Evolutionary conservation across 2,888 invertebrate species (phyloP).

Genomic region (Tillus elongatus): DNA sequence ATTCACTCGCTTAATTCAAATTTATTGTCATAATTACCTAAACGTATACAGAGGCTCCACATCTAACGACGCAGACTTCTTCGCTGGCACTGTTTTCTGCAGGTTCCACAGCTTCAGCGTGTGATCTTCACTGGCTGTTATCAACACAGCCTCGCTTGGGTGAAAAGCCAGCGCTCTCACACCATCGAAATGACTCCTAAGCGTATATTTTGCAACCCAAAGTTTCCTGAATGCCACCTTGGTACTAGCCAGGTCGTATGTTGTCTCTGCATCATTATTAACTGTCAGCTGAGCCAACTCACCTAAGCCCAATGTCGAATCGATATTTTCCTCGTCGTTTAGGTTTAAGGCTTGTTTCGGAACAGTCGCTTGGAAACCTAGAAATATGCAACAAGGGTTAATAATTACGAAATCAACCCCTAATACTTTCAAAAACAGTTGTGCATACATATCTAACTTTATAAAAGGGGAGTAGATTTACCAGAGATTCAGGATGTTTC

Average conservation of each 20-base stretch:
- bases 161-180: conserved; percentile 88
- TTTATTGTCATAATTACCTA: conserved; percentile 33
- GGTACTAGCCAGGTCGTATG: conserved; percentile 75
- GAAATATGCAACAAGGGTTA: too few species aligned
- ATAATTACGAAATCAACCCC: too few species aligned
- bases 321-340: conserved; percentile 39
- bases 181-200: conserved; percentile 90
- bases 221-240: conserved; percentile 89
- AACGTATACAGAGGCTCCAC: conserved; percentile 99
- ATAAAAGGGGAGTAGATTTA: too few species aligned
- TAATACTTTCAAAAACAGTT: too few species aligned
- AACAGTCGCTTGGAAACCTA: conserved; percentile 24
- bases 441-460: too few species aligned
- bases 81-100: conserved; percentile 94
- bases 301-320: conserved; percentile 51
- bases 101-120: conserved; percentile 99
- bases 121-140: conserved; percentile 98
- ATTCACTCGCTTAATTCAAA: too few species aligned
- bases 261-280: conserved; percentile 91
- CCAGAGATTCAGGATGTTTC: too few species aligned
- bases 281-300: conserved; percentile 95
- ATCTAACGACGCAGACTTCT: conserved; percentile 93
- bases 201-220: conserved; percentile 94
- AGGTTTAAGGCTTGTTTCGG: conserved; percentile 34
- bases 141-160: conserved; percentile 90